Percentiles rank a stretch among this genome's conserved stretches.
Evolutionary conservation across 2,797 vertebrate genomes (phyloP).

Genomic region (Xenops minutus): DNA sequence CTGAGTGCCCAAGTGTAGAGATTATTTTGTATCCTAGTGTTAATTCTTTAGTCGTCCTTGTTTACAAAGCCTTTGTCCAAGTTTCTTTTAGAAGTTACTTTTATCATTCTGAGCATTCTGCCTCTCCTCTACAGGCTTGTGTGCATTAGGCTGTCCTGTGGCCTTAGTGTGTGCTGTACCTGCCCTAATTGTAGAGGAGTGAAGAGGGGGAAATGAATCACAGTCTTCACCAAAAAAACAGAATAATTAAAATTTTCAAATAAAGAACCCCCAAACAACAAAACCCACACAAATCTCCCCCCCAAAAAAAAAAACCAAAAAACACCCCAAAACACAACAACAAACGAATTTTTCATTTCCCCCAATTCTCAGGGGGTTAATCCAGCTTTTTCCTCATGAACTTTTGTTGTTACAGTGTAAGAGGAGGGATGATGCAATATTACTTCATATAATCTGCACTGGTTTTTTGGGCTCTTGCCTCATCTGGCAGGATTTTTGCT

Average conservation of each 20-base stretch:
- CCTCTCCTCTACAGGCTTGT: accelerated
- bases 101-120: not conserved
- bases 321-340: too few relatives aligned
- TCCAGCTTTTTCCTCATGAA: not conserved
- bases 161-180: not conserved
- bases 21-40: not conserved
- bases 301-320: too few relatives aligned
- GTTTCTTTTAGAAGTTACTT: not conserved
- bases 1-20: not conserved
- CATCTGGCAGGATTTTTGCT: not conserved
- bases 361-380: not conserved
- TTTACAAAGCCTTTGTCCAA: not conserved
- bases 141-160: not conserved
- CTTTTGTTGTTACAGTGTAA: not conserved
- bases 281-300: not conserved
- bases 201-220: not conserved
- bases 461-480: accelerated
- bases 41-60: accelerated
- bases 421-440: not conserved
- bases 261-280: not conserved
- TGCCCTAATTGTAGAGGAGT: not conserved
- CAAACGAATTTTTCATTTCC: not conserved
- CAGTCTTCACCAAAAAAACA: not conserved
- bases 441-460: not conserved
- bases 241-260: not conserved